Base-by-base conservation (phyloP, 92 coral and sea anemone species). In the Zoanthus sansibaricus region DNA sequence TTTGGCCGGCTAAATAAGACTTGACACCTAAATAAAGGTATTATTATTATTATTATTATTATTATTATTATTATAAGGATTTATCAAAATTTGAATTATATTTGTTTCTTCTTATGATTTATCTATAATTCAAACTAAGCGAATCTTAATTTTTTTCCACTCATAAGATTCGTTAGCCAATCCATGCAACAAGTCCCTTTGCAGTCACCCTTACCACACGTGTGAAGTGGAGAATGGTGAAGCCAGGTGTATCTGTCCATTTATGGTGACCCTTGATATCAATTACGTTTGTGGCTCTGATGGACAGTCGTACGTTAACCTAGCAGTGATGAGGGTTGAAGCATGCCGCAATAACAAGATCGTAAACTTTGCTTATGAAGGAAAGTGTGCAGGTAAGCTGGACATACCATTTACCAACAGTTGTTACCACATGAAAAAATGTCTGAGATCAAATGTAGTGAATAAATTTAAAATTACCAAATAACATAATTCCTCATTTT, bases 271-370 rank as follows among this genome's bases (percentile, higher is more conserved):
- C 18, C 45, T 14, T 1, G 37, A 75, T 37, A 72, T 68, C 75
- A 74, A 70, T 15, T 98, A 96, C 33, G 97, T 97, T 0, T 97
- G 99, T 83, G 99, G 97, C 25, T 95, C 98, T 5, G 98, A 97
- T 89, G 94, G 92, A 83, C 91, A 87, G 11, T 87, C 95, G 11
- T 97, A 97, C 75, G 88, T 87, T 20, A 97, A 92, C 45, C 94
- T 82, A 62, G 93, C 97, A 16, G 71, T 31, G 1, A 33, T 97
- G 91, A 87, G 88, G 58, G 69, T 83, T n/a, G 88, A 77, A 3
- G 86, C 94, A 25, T 97, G 99, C 31, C 72, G 31, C 2, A 84
- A 87, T 45, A 83, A 93, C 59, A 80, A 80, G 31, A 54, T 80
- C 18, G 75, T 80, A 12, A 51, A 44, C 45, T 56, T 80, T 45